Evolutionary conservation across 2,797 vertebrate species (phyloP).

Genomic region (Enteromius anoplus): DNA sequence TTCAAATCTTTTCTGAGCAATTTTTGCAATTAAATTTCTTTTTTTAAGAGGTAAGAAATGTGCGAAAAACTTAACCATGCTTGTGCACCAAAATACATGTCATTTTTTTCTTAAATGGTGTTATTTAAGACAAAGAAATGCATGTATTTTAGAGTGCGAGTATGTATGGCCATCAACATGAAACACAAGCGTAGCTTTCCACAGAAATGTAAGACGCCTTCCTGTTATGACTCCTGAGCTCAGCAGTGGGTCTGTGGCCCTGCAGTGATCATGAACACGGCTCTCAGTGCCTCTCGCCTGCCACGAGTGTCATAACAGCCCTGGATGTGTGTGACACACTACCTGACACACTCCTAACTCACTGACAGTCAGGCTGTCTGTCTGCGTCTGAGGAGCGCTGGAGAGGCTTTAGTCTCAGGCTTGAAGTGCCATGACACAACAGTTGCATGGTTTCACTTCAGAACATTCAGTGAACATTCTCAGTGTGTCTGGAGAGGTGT

Average conservation of each 20-base stretch:
- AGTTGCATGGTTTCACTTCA: constrained; percentile 11
- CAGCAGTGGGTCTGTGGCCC: constrained; percentile 24
- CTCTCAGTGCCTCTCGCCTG: constrained; percentile 39
- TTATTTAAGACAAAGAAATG: not conserved
- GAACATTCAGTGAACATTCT: not conserved
- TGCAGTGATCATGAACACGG: constrained; percentile 45
- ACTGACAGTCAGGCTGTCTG: constrained; percentile 15
- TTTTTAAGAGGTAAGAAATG: not conserved
- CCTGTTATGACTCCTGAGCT: constrained; percentile 14
- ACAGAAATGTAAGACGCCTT: not conserved
- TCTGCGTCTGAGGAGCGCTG: constrained; percentile 37
- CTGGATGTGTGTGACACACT: constrained; percentile 1
- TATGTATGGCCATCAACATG: not conserved
- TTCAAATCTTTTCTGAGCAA: not conserved
- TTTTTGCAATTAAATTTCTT: not conserved
- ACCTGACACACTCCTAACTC: constrained; percentile 41
- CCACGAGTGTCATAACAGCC: constrained; percentile 29
- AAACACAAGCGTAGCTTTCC: not conserved
- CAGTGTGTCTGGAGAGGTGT: not conserved
- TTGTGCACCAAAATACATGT: not conserved
- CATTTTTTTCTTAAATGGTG: not conserved
- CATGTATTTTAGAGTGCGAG: not conserved
- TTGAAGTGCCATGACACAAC: constrained; percentile 39
- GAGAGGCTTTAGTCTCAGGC: constrained; percentile 13
- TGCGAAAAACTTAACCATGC: not conserved